Conservation (phyloP, 2,888 invertebrate species). For the Tridacna crocea region DNA sequence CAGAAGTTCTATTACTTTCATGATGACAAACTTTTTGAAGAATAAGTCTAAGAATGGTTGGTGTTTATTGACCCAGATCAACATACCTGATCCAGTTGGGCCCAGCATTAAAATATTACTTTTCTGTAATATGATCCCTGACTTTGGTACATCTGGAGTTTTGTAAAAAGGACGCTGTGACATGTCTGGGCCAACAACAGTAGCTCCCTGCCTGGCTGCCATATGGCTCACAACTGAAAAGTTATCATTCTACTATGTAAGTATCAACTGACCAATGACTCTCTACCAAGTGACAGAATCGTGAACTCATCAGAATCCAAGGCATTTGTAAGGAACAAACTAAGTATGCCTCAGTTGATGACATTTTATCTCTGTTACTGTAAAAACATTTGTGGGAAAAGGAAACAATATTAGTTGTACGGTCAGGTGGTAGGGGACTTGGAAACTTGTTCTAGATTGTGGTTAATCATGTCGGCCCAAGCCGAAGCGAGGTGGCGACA, state of each 20-base stretch:
- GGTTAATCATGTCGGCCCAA: no score
- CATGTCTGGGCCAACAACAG: not conserved
- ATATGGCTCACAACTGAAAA: not conserved
- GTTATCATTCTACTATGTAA: not conserved
- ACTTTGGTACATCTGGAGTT: not conserved
- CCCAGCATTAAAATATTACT: constrained; percentile 97
- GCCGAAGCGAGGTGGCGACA: no score
- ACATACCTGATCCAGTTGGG: constrained; percentile 93
- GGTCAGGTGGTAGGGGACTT: no score
- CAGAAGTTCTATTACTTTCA: no score
- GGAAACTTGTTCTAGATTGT: no score
- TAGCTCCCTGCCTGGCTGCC: not conserved
- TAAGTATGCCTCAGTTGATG: not conserved
- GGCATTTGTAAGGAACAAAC: not conserved
- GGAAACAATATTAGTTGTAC: no score
- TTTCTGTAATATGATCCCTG: constrained; percentile 90
- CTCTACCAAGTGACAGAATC: not conserved
- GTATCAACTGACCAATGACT: not conserved
- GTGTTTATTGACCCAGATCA: no score
- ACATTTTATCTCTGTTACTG: not conserved
- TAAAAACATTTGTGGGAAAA: not conserved
- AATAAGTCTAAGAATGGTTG: no score
- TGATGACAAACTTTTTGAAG: no score
- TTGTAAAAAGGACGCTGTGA: not conserved
- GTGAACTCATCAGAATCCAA: not conserved